Base-by-base conservation (phyloP, 2,888 invertebrate species). In the Agrilus mali region DNA sequence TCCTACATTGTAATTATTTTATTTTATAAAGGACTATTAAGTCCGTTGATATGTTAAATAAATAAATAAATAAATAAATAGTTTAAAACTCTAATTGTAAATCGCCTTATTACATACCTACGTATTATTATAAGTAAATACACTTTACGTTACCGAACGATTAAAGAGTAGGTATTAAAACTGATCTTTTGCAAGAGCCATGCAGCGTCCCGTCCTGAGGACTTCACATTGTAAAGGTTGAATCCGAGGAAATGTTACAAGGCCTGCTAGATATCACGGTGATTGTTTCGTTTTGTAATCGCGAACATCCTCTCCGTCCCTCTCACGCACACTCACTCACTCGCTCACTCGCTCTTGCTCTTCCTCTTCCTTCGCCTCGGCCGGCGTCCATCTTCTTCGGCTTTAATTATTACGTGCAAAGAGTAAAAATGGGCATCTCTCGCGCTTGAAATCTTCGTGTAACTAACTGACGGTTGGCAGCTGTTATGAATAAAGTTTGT, bases 241-340 rank as follows among this genome's bases (percentile, higher is more conserved):
- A 59, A 61, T 55, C 60, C 57, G 53, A 60, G 62, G 63, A 65
- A 65, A 64, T 65, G 65, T 67, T 67, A 67, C 67, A 67, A 67
- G 67, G 67, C 63, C 67, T 67, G 64, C 65, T 60, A 65, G 66
- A 66, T 66, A 63, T 64, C 61, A 53, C 60, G 64, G 66, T 64
- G 65, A 66, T 65, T 65, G 66, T 64, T 59, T 58, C 56, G 56
- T 58, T 58, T 58, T 58, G 58, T 57, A 58, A 58, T 54, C 50
- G 50, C 49, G 47, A 50, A 51, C 50, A n/a, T n/a, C 47, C 45
- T 47, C 47, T 48, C 48, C 53, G 49, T 49, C 49, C 45, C 48
- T 53, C 47, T 54, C 50, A 51, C 49, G n/a, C 36, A 43, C 38
- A 17, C 36, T 16, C 13, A 13, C 22, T 52, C 49, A 13, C 36